phyloP scores from a whole-genome alignment of 2,888 invertebrate species.

The Synergus laeviventris region DNA sequence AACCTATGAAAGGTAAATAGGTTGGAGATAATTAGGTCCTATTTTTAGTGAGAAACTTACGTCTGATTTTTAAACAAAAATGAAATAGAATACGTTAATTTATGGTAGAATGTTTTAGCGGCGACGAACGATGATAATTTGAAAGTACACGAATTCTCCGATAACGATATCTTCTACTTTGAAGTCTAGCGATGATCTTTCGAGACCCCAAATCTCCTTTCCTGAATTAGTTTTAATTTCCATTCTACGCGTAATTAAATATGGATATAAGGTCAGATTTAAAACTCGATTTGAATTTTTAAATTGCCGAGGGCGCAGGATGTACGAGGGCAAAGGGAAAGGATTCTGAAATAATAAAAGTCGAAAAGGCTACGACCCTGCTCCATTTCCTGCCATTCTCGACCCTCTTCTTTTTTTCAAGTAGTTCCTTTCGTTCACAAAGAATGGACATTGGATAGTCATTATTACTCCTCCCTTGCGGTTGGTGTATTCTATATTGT shows the following conservation, averaged over 20 bases:
- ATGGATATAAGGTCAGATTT: not conserved
- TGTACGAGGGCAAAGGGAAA: slow-evolving; percentile 57
- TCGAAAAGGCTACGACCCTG: slow-evolving; percentile 52
- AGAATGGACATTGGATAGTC: slow-evolving; percentile 7
- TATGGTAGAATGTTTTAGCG: not conserved
- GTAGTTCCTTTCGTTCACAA: slow-evolving; percentile 29
- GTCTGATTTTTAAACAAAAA: not conserved
- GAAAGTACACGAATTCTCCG: not conserved
- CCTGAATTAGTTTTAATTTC: not conserved
- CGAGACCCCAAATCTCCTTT: slow-evolving; percentile 1
- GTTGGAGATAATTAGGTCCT: not conserved
- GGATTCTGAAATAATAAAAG: slow-evolving; percentile 70
- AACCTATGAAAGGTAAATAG: not conserved
- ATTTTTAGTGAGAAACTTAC: too few species aligned
- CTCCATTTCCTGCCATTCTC: slow-evolving; percentile 61
- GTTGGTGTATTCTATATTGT: slow-evolving; percentile 25
- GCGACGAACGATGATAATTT: not conserved
- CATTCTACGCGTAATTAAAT: not conserved
- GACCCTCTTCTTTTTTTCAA: slow-evolving; percentile 18
- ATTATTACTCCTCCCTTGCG: slow-evolving; percentile 18
- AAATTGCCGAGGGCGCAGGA: slow-evolving; percentile 34
- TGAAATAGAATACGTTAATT: not conserved
- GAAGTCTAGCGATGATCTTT: not conserved
- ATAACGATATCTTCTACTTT: not conserved
- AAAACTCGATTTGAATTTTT: slow-evolving; percentile 21